A percentile compares a stretch with the other conserved stretches of the same genome.
phyloP scores from a whole-genome alignment of 2,113 vertebrate genomes.

The Hyla sarda region DNA sequence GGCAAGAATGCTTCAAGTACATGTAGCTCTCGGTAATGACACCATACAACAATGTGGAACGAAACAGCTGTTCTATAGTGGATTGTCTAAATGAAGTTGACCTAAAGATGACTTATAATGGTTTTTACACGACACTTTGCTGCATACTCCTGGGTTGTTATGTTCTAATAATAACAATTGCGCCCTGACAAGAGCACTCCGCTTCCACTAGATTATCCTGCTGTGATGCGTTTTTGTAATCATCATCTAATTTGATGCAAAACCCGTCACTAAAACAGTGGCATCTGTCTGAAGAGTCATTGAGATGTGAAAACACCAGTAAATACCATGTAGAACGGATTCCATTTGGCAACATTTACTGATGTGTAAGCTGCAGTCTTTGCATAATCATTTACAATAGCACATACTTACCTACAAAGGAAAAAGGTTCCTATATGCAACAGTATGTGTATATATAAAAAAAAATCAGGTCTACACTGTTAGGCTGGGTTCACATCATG shows the following conservation, averaged over 20 bases:
- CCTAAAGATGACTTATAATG: conserved; percentile 33
- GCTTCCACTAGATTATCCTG: conserved; percentile 2
- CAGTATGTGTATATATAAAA: not conserved
- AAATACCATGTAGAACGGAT: not conserved
- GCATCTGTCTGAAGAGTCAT: conserved; percentile 31
- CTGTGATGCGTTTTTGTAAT: not conserved
- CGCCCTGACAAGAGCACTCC: conserved; percentile 3
- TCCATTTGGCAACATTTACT: not conserved
- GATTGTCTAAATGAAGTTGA: conserved; percentile 5
- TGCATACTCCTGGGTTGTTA: not conserved
- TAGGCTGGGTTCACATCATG: too few species aligned
- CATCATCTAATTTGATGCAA: conserved; percentile 7
- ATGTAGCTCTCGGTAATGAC: conserved; percentile 37
- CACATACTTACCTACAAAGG: not conserved
- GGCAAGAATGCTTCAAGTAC: not conserved
- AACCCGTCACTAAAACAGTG: not conserved
- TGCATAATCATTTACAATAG: not conserved
- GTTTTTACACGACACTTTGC: conserved; percentile 21
- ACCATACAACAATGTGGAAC: conserved; percentile 19
- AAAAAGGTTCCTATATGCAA: not conserved
- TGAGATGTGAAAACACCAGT: conserved; percentile 6
- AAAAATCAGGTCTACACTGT: not conserved
- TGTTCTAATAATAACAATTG: not conserved
- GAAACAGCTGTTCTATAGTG: conserved; percentile 41
- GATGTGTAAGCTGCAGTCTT: not conserved